Percentiles rank a stretch among this genome's conserved stretches.
Conservation (phyloP, 1,140 invertebrate genomes). For the Panagrolaimus sp. region DNA sequence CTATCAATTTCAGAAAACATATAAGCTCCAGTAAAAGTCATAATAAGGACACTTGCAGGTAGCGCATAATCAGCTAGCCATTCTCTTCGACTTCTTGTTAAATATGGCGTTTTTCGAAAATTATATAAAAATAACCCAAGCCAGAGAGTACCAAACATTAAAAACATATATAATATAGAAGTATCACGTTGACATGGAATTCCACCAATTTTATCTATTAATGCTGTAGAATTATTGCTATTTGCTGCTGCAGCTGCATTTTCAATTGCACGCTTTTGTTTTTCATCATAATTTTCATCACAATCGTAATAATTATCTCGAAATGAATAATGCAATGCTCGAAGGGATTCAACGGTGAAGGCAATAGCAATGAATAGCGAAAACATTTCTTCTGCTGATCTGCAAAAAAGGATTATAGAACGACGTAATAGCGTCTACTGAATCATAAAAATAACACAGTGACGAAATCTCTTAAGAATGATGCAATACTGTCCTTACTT, state of each 20-base stretch:
- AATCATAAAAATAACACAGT: too few relatives aligned
- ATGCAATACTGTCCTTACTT: conserved; percentile 4
- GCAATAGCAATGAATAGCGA: conserved; percentile 61
- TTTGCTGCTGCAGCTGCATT: too few relatives aligned
- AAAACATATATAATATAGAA: conserved; percentile 61
- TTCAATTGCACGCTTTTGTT: conserved; percentile 19
- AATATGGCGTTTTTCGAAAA: conserved; percentile 61
- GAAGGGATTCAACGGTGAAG: conserved; percentile 59
- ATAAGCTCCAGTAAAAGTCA: conserved; percentile 59
- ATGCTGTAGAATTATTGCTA: conserved; percentile 13
- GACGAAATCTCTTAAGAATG: background rate
- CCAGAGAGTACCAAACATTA: conserved; percentile 60
- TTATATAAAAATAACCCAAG: conserved; percentile 59
- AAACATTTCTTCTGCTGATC: conserved; percentile 62
- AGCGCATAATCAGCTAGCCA: conserved; percentile 61
- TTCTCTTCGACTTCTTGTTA: conserved; percentile 60
- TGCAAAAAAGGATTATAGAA: conserved; percentile 35
- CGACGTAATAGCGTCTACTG: too few relatives aligned
- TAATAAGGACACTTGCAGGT: conserved; percentile 60
- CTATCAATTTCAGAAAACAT: conserved; percentile 59
- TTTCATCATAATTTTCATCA: conserved; percentile 35
- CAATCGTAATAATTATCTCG: conserved; percentile 62
- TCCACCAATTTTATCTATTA: background rate
- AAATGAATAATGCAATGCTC: conserved; percentile 33
- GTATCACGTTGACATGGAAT: conserved; percentile 63